These are phyloP conservation scores for Diplazon laetatorius DNA, from an alignment of 2,888 invertebrate genomes.

Conservation along the genomic window DNA sequence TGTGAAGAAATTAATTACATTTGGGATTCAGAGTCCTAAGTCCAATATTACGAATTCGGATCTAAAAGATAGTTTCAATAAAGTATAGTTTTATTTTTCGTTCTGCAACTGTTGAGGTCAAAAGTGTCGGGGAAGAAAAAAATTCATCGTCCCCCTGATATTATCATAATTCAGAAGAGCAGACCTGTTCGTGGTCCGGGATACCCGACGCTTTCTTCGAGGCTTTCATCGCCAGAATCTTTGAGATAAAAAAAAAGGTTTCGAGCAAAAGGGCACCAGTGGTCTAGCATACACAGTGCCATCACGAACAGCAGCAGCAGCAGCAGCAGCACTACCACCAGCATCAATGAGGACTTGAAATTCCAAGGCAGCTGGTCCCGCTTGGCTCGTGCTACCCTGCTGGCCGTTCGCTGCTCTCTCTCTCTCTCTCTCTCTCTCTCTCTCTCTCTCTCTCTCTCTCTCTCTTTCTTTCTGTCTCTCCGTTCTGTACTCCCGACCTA, in stretches of 20 bases:
- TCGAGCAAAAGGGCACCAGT: conserved; percentile 1
- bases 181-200: conserved; percentile 68
- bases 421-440: too few species aligned
- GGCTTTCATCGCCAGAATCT: conserved; percentile 30
- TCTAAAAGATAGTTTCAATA: too few species aligned
- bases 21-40: too few species aligned
- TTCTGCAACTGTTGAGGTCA: conserved; percentile 26
- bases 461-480: too few species aligned
- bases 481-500: conserved; percentile 49
- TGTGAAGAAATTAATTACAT: too few species aligned
- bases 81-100: not conserved
- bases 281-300: conserved; percentile 15
- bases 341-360: conserved; percentile 60
- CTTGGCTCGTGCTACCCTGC: conserved; percentile 37
- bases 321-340: conserved; percentile 30
- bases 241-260: not conserved
- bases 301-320: conserved; percentile 31
- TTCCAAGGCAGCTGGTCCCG: conserved; percentile 63
- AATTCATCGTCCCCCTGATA: conserved; percentile 73
- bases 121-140: conserved; percentile 70
- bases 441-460: too few species aligned
- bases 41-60: too few species aligned
- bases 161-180: conserved; percentile 78
- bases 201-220: conserved; percentile 52
- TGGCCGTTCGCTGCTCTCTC: too few species aligned